phyloP scores from a whole-genome alignment of 2,888 invertebrate genomes.

The Neocrepidodera transversa region DNA sequence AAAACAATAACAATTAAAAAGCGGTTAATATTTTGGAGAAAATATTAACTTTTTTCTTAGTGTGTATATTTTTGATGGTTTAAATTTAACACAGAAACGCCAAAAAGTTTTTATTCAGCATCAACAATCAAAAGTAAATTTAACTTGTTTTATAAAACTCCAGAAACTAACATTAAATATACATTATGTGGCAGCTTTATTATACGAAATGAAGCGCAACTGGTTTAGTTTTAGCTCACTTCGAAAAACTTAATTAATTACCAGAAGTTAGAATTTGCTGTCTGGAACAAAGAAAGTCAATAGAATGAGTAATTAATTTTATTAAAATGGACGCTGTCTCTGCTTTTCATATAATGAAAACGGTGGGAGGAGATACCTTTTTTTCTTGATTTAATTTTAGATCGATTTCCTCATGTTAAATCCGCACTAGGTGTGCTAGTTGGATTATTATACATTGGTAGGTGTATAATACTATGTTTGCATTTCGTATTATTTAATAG shows the following conservation, averaged over 20 bases:
- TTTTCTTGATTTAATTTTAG: conserved; percentile 7
- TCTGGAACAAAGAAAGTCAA: conserved; percentile 33
- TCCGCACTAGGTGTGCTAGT: conserved; percentile 6
- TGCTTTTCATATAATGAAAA: background rate
- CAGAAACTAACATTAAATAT: conserved; percentile 13
- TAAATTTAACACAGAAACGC: too few relatives aligned
- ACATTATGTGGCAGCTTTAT: conserved; percentile 13
- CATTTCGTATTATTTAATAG: conserved; percentile 1
- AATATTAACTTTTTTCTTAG: too few relatives aligned
- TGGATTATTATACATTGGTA: conserved; percentile 5
- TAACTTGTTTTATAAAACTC: background rate
- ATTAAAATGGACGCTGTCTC: conserved; percentile 25
- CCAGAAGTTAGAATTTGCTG: conserved; percentile 23
- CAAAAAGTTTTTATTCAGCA: too few relatives aligned
- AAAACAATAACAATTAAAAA: too few relatives aligned
- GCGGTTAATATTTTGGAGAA: too few relatives aligned
- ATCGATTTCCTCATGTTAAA: conserved; percentile 11
- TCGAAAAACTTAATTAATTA: conserved; percentile 34
- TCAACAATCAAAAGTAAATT: too few relatives aligned
- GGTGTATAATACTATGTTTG: conserved; percentile 12
- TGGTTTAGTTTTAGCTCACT: conserved; percentile 16
- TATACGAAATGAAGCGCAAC: background rate
- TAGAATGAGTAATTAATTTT: conserved; percentile 36
- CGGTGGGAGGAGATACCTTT: background rate
- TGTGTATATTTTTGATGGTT: too few relatives aligned